phyloP scores from a whole-genome alignment of 1,140 invertebrate genomes.

The Heterodera schachtii region DNA sequence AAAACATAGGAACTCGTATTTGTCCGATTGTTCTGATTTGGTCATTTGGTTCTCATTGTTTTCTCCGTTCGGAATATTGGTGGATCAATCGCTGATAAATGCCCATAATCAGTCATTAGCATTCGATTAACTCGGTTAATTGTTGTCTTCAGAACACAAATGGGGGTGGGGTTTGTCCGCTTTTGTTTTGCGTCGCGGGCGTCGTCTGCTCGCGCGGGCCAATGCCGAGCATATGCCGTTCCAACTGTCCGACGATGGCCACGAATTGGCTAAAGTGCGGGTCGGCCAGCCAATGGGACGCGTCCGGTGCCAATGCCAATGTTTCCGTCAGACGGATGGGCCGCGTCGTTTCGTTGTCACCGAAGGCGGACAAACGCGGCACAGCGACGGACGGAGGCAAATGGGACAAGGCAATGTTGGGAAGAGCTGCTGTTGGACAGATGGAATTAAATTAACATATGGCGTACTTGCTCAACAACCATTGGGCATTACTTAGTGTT shows the following conservation, averaged over 20 bases:
- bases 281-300: slow-evolving; percentile 41
- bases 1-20: too few relatives aligned
- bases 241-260: slow-evolving; percentile 51
- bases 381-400: not conserved
- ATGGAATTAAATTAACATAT: not conserved
- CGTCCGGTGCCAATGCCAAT: slow-evolving; percentile 47
- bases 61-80: too few relatives aligned
- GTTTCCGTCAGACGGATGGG: slow-evolving; percentile 49
- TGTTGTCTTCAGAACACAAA: slow-evolving; percentile 21
- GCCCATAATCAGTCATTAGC: not conserved
- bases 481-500: too few relatives aligned
- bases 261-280: slow-evolving; percentile 56
- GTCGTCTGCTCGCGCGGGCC: slow-evolving; percentile 22
- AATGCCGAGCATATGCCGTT: slow-evolving; percentile 49
- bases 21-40: too few relatives aligned
- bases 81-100: too few relatives aligned
- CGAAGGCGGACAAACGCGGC: not conserved
- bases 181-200: slow-evolving; percentile 4
- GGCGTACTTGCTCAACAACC: too few relatives aligned
- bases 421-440: not conserved
- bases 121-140: not conserved
- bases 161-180: slow-evolving; percentile 13
- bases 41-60: not conserved
- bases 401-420: not conserved
- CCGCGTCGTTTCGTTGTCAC: not conserved